A percentile compares a stretch with the other conserved stretches of the same genome.
These are phyloP conservation scores for Neelides sp. DNA, from an alignment of 1,140 invertebrate species.

Conservation along the genomic window DNA sequence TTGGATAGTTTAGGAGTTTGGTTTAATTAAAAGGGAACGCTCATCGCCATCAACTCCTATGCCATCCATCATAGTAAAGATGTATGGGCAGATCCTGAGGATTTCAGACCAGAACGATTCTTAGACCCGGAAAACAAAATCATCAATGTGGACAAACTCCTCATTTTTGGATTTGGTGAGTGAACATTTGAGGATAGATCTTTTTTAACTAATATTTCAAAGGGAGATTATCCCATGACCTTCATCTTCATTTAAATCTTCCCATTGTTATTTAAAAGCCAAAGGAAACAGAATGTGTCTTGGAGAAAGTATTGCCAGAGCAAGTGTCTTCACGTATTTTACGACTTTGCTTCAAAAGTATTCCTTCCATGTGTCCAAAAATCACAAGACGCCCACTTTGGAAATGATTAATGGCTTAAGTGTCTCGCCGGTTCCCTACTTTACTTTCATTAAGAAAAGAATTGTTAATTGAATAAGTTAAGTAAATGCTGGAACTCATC, in stretches of 20 bases:
- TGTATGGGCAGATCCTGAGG: constrained; percentile 53
- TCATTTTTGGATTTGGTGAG: constrained; percentile 63
- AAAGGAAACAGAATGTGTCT: constrained; percentile 49
- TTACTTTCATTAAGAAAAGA: constrained; percentile 12
- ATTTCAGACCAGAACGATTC: constrained; percentile 65
- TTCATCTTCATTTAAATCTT: background rate
- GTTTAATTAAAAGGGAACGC: constrained; percentile 50
- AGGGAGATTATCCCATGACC: background rate
- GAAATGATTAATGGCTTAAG: constrained; percentile 13
- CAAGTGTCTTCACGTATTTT: constrained; percentile 23
- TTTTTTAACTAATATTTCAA: no score
- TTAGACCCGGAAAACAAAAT: constrained; percentile 42
- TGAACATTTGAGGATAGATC: no score
- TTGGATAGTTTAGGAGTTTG: background rate
- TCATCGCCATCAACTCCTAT: constrained; percentile 65
- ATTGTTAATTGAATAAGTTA: no score
- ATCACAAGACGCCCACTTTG: constrained; percentile 30
- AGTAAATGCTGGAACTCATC: no score
- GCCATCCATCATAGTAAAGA: constrained; percentile 56
- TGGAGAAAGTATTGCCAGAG: constrained; percentile 22
- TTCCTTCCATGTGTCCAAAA: constrained; percentile 32
- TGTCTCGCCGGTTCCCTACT: constrained; percentile 13
- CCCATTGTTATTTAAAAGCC: constrained; percentile 18
- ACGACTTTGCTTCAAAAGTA: constrained; percentile 23
- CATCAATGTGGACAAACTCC: constrained; percentile 50